Base-by-base conservation (phyloP, 2,797 vertebrate species). In the Pteronotus mesoamericanus region DNA sequence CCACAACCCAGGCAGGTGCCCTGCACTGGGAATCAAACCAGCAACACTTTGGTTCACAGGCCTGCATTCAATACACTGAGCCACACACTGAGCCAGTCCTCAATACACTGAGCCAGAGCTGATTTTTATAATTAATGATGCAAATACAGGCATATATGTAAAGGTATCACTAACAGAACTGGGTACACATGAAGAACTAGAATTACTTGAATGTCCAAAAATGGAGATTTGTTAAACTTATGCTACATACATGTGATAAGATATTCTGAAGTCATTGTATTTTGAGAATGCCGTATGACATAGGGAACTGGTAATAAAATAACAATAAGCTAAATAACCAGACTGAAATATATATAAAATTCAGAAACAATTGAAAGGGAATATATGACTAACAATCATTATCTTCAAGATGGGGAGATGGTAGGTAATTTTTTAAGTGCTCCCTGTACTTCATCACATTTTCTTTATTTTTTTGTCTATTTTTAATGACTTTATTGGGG, bases 181-280 rank as follows among this genome's bases (percentile, higher is more conserved):
- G 39, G 26, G 24, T 53, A 44, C 0, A 61, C 3, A 12, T 7
- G 4, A 32, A 83, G 26, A 96, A 83, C 26, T 94, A 64, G 51
- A 86, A 66, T 46, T 46, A 80, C 1, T 82, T 34, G 15, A 32
- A 72, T 59, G 7, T 14, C 26, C 44, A 44, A 77, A 34, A 85
- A 48, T 32, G 72, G 1, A 22, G 7, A 74, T 53, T 79, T 83
- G 37, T 68, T 59, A 96, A 68, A 29, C 26, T 39, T 69, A 61
- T 32, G 26, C 22, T 75, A 91, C 29, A 84, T 29, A 34, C 2
- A 55, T n/a, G 26, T 29, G 10, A 55, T 90, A 86, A 86, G 42
- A 59, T 53, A 85, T 72, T 86, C 66, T 48, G 21, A 93, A 95
- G 51, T 83, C 69, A 85, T 91, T 91, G 91, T 53, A 74, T 59